Percentiles rank a stretch among this genome's conserved stretches.
phyloP scores from a whole-genome alignment of 2,113 vertebrate genomes.

The Pampusana beccarii region DNA sequence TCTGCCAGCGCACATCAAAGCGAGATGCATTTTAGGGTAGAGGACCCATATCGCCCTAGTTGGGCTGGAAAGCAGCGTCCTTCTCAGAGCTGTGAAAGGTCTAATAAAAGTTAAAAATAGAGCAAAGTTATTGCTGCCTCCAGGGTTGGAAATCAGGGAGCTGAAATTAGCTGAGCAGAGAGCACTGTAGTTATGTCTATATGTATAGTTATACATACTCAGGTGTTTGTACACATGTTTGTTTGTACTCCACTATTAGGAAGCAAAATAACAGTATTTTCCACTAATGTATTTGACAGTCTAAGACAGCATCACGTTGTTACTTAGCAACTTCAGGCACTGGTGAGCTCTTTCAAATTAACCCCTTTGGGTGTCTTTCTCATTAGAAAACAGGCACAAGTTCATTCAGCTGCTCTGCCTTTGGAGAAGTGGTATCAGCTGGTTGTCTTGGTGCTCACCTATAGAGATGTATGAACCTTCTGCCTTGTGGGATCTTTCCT shows the following conservation, averaged over 20 bases:
- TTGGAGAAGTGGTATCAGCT: background rate
- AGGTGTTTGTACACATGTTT: background rate
- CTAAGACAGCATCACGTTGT: background rate
- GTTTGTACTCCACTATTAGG: background rate
- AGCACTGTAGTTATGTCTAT: background rate
- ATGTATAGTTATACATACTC: background rate
- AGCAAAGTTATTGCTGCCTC: background rate
- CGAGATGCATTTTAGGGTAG: background rate
- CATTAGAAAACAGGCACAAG: background rate
- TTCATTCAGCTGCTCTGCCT: background rate
- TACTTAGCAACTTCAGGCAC: background rate
- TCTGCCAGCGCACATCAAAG: background rate
- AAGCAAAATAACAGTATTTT: background rate
- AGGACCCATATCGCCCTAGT: background rate
- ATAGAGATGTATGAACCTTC: background rate
- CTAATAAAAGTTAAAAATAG: background rate
- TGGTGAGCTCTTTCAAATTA: background rate
- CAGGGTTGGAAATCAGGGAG: background rate
- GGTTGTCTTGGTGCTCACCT: background rate
- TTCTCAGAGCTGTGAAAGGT: background rate
- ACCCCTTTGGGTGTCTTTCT: background rate
- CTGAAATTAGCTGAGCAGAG: background rate
- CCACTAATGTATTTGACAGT: background rate
- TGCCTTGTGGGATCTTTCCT: background rate
- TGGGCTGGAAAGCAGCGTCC: background rate